Percentiles rank a stretch among this genome's conserved stretches.
These are phyloP conservation scores for Tetanocera ferruginea DNA, from an alignment of 2,888 invertebrate species.

Conservation along the genomic window DNA sequence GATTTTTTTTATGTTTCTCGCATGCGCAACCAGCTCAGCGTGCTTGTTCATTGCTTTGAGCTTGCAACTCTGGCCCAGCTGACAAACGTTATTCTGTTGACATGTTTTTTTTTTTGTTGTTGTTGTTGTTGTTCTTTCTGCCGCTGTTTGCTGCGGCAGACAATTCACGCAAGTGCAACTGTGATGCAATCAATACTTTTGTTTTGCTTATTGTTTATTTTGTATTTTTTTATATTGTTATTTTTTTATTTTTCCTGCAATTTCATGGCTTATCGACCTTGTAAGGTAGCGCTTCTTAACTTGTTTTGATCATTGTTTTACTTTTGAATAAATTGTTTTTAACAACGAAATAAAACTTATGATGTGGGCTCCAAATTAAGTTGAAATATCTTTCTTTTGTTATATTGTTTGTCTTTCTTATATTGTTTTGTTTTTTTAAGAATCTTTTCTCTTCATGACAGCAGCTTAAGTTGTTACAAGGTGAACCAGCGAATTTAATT, in stretches of 20 bases:
- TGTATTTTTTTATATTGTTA: conserved; percentile 1
- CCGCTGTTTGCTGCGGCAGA: no score
- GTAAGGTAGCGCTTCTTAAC: conserved; percentile 27
- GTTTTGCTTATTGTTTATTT: neutral
- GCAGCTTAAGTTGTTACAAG: no score
- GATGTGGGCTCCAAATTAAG: neutral
- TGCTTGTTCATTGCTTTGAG: neutral
- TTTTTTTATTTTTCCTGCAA: conserved; percentile 3
- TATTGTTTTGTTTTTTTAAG: neutral
- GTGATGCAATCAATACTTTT: conserved; percentile 24
- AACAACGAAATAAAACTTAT: no score
- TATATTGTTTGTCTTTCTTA: neutral
- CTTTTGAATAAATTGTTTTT: conserved; percentile 6
- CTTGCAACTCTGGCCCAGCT: neutral
- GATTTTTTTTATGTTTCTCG: conserved; percentile 44
- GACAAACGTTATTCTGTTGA: neutral
- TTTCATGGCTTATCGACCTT: conserved; percentile 48
- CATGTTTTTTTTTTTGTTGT: neutral
- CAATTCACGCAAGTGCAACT: conserved; percentile 14
- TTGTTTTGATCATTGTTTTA: conserved; percentile 18
- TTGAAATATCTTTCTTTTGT: neutral
- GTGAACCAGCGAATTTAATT: no score
- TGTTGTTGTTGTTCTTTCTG: neutral
- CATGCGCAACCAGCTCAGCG: conserved; percentile 30
- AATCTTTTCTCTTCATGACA: no score